These are phyloP conservation scores for Eupristina koningsbergeri DNA, from an alignment of 1,140 invertebrate genomes.

Conservation along the genomic window DNA sequence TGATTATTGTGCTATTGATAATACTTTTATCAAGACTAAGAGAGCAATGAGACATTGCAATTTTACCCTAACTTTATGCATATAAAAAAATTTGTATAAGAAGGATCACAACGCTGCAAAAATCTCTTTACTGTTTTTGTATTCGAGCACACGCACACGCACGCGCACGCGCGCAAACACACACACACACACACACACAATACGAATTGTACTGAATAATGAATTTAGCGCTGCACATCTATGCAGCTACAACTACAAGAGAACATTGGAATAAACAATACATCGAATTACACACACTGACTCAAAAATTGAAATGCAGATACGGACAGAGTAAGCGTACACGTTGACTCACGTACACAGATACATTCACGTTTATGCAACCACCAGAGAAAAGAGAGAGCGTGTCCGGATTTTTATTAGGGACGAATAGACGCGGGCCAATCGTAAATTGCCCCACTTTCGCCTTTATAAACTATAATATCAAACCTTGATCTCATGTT, in stretches of 20 bases:
- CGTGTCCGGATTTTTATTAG: conserved; percentile 49
- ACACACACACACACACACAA: background rate
- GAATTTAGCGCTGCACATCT: background rate
- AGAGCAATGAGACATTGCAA: conserved; percentile 19
- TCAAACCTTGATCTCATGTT: conserved; percentile 70
- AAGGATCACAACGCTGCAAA: conserved; percentile 37
- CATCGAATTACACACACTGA: background rate
- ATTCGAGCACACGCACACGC: no score
- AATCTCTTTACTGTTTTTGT: no score
- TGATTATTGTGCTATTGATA: conserved; percentile 34
- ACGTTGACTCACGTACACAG: no score
- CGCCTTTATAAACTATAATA: conserved; percentile 62
- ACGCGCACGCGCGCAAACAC: background rate
- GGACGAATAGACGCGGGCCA: conserved; percentile 26
- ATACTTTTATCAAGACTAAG: conserved; percentile 25
- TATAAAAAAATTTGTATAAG: conserved; percentile 29
- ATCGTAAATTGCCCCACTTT: conserved; percentile 51
- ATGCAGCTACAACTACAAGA: background rate
- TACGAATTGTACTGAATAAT: background rate
- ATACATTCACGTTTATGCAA: background rate
- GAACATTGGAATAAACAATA: conserved; percentile 13
- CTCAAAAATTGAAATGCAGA: background rate
- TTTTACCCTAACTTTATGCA: conserved; percentile 25
- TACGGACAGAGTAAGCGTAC: background rate
- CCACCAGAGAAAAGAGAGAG: conserved; percentile 39